phyloP scores from a whole-genome alignment of 2,888 invertebrate genomes.

The Trypoxylon attenuatum region DNA sequence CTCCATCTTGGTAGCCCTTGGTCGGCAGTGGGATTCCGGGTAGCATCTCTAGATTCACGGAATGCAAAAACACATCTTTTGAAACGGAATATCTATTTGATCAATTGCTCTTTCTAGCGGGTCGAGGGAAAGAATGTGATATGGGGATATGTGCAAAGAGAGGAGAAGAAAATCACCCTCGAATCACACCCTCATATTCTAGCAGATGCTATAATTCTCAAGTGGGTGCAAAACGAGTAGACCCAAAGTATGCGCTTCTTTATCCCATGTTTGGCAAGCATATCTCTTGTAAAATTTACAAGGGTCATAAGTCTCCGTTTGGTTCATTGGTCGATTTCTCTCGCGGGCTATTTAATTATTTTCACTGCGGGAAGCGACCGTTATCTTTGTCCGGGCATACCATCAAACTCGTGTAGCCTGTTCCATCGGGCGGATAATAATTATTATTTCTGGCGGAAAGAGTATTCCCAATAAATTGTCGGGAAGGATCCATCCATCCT shows the following conservation, averaged over 20 bases:
- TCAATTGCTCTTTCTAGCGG: no score
- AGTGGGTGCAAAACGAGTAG: no score
- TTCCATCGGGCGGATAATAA: not conserved
- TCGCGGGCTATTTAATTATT: constrained; percentile 35
- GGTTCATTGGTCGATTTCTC: constrained; percentile 29
- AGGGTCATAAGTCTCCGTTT: constrained; percentile 16
- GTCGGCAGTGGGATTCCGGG: constrained; percentile 66
- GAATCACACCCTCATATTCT: no score
- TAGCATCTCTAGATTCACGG: constrained; percentile 69
- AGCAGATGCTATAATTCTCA: no score
- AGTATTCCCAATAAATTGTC: constrained; percentile 45
- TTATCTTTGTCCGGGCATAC: constrained; percentile 28
- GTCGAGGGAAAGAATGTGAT: no score
- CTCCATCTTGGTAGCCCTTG: constrained; percentile 68
- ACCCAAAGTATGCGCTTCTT: no score
- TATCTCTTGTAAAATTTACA: constrained; percentile 31
- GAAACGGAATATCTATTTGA: no score
- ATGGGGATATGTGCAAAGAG: no score
- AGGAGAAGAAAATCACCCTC: no score
- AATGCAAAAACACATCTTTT: no score
- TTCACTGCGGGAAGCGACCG: constrained; percentile 39
- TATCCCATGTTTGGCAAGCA: no score
- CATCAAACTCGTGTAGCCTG: not conserved
- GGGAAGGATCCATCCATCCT: constrained; percentile 31
- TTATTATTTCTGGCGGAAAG: constrained; percentile 32